Evolutionary conservation across 2,888 invertebrate genomes (phyloP), one percentile per base, ranked within the genome.

Genomic region (Gerosis bhagava): DNA sequence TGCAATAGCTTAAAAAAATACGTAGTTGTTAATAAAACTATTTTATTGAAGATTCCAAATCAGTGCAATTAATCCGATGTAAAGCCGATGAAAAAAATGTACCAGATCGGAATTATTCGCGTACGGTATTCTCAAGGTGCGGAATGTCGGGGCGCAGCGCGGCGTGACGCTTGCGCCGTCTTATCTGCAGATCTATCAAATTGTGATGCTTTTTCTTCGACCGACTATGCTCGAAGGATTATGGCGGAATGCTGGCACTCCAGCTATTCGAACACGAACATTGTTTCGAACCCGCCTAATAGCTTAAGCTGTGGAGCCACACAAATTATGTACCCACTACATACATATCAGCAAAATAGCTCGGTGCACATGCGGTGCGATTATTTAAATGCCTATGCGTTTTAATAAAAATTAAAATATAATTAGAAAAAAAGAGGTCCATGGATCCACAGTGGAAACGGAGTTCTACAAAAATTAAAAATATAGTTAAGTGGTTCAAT

Each of bases 111-210:
- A 44, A 36, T 44, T 29, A 36, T 44, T 44, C 44, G 44, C 44
- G 22, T 44, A 36, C 44, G 35, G 44, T 44, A 28, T 44, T 72
- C 76, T 75, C 62, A 56, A 44, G 57, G 63, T 65, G 70, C 69
- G 65, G 65, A 44, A 44, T 64, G 62, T 54, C 61, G 62, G 59
- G 60, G 60, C 35, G 61, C 67, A 65, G 55, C 57, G 36, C 63
- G 61, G 63, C 77, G 76, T 76, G 72, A 76, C 75, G 70, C 57
- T 54, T 28, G n/a, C 19, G 45, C 49, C 29, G 54, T 48, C 58
- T 74, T 77, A 77, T 77, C 77, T 61, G 49, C 53, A 46, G 62
- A 68, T 73, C 70, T 67, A 76, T 75, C 65, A 70, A 67, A 72
- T 62, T 63, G 63, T 68, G 63, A 72, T 74, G 65, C 61, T 72